Percentiles rank a stretch among this genome's conserved stretches.
Conservation (phyloP, 2,888 invertebrate species). For the Sphecodes monilicornis region DNA sequence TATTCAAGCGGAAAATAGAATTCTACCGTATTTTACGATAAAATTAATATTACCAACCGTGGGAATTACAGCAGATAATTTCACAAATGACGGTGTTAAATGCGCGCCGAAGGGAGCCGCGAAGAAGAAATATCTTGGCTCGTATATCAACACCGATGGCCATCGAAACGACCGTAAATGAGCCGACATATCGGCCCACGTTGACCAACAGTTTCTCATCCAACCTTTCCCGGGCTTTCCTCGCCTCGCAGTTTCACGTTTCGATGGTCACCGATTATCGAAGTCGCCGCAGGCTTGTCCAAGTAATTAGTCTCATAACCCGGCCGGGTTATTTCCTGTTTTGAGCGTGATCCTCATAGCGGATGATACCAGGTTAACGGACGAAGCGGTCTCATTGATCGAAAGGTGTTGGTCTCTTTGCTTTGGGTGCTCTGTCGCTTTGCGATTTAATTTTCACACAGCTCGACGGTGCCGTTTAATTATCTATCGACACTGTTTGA, state of each 20-base stretch:
- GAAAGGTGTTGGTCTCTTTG: background rate
- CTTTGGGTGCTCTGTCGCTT: background rate
- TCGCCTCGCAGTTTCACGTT: constrained; percentile 18
- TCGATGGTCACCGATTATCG: constrained; percentile 37
- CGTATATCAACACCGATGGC: constrained; percentile 9
- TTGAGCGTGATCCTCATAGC: constrained; percentile 2
- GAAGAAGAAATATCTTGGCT: constrained; percentile 40
- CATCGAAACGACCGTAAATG: constrained; percentile 42
- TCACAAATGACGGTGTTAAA: background rate
- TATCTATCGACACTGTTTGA: background rate
- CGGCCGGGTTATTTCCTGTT: constrained; percentile 32
- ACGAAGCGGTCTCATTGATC: constrained; percentile 7
- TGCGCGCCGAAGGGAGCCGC: background rate
- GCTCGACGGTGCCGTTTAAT: background rate
- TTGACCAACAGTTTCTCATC: constrained; percentile 28
- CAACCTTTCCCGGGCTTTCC: constrained; percentile 14
- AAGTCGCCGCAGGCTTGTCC: constrained; percentile 50
- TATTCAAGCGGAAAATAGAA: no score
- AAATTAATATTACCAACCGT: background rate
- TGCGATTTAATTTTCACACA: background rate
- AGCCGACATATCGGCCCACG: constrained; percentile 32
- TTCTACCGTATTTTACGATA: no score
- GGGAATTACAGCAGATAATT: no score
- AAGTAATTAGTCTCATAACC: constrained; percentile 56
- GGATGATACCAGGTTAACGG: background rate